Evolutionary conservation across 2,113 vertebrate species (phyloP), one percentile per base, ranked within the genome.

Genomic region (Ammodytes dubius): DNA sequence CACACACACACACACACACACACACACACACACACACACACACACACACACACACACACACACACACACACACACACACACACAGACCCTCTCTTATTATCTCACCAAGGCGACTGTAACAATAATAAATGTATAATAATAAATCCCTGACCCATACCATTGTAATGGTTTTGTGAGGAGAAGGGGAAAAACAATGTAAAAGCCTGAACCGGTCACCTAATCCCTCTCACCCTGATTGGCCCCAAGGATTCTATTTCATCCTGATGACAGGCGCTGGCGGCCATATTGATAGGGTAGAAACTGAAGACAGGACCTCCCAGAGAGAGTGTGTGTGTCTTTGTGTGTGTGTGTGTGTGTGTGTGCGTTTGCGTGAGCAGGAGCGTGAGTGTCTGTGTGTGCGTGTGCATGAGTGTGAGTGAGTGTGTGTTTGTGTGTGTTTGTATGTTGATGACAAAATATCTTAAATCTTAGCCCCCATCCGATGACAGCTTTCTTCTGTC

Each of bases 261-360:
- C 46, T 27, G 79, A 74, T 77, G 87, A 86, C 87, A 88, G 85
- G 77, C 73, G 37, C 63, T 86, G 84, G 87, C 40, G 17, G 81
- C 83, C 81, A 85, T 87, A 87, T 89, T 89, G 77, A 86, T 85
- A 77, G 82, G 52, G 40, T 59, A 50, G 81, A 84, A 89, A 86
- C 79, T n/a, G 4, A 89, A 92, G 77, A 71, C 81, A 17, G 69
- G 85, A 92, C 88, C 88, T 86, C 91, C 83, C 85, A 81, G 63
- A 27, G 27, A 27, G 27, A 27, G 27, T 27, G 27, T 27, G 27
- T 27, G 27, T 27, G 27, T 27, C 27, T 27, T 27, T 27, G 27
- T 27, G 27, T 27, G 27, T 27, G 27, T 27, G 27, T 27, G 27
- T 27, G 27, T 27, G 27, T 27, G 27, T 27, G 27, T 27, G 27